Base-by-base conservation (phyloP, 2,797 vertebrate species). In the Pipistrellus kuhlii region DNA sequence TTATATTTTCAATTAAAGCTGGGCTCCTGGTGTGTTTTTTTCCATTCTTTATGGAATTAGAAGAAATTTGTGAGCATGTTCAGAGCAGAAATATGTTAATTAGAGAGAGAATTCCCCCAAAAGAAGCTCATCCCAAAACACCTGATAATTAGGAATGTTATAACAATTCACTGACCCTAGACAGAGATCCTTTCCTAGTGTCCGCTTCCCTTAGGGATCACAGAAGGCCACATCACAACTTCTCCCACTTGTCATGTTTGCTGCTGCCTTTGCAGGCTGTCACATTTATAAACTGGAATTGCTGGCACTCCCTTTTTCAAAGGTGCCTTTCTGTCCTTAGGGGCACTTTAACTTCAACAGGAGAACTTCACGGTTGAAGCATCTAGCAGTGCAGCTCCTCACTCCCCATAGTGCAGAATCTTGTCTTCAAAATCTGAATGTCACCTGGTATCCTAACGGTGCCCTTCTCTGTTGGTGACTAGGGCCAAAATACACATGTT, bases 1-100 rank as follows among this genome's bases (percentile, higher is more conserved):
- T 87, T 91, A 46, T 80, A 88, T 94, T 95, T 96, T 96, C 90
- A 96, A 95, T 94, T 95, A 96, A 96, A 88, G 51, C 51, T 78
- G 84, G 72, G 84, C 15, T 90, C 72, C 76, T 1, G 1, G 35
- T 89, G 18, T 68, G 35, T 88, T 94, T 85, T 94, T 88, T 91
- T 41, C 90, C 48, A 88, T 69, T 88, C 59, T 69, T 94, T 94
- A 51, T 76, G 91, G 90, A 95, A 92, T 97, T 93, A 96, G 77
- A 46, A 89, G 68, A 94, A 81, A 96, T 30, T 85, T 93, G 62
- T 68, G 75, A 97, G 94, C 75, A 46, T 64, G 59, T 95, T 92
- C 90, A 85, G 69, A 90, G 78, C 25, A 76, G 23, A 57, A 18
- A 72, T 71, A 96, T 88, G 66, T 82, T 96, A 95, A 96, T 95